Evolutionary conservation across 2,113 vertebrate species (phyloP).

Genomic region (Phocoena sinus): DNA sequence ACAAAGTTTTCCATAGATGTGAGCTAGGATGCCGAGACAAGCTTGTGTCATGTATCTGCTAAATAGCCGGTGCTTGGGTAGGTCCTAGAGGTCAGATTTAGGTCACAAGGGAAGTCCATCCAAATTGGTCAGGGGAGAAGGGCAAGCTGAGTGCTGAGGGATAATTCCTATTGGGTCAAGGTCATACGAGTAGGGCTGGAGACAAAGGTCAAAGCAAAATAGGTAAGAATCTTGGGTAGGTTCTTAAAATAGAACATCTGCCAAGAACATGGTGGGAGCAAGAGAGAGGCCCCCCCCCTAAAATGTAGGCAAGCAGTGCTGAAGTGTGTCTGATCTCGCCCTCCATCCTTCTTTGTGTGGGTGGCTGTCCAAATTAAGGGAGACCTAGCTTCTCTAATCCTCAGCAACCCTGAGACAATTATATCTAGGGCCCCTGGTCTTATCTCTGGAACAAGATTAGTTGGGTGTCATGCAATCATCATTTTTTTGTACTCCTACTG

Average conservation of each 20-base stretch:
- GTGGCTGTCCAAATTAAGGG: neutral
- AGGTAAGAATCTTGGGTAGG: neutral
- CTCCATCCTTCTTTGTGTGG: neutral
- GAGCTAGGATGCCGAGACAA: neutral
- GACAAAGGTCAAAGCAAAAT: neutral
- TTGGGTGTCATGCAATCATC: neutral
- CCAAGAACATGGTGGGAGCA: neutral
- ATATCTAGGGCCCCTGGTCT: neutral
- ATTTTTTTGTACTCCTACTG: neutral
- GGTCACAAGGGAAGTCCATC: neutral
- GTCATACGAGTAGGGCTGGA: neutral
- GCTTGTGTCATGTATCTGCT: neutral
- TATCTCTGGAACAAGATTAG: neutral
- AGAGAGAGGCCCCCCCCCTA: neutral
- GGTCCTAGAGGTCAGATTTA: neutral
- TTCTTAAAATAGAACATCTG: neutral
- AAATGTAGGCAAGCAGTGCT: neutral
- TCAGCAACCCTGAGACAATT: neutral
- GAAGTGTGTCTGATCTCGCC: neutral
- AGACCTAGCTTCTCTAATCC: neutral
- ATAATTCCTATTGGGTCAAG: neutral
- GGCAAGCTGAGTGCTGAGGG: neutral
- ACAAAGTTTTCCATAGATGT: neutral
- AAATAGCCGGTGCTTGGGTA: neutral
- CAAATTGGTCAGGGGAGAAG: neutral